A percentile compares a stretch with the other conserved stretches of the same genome.
Conservation (phyloP, 2,113 vertebrate genomes). For the Poecile atricapillus region DNA sequence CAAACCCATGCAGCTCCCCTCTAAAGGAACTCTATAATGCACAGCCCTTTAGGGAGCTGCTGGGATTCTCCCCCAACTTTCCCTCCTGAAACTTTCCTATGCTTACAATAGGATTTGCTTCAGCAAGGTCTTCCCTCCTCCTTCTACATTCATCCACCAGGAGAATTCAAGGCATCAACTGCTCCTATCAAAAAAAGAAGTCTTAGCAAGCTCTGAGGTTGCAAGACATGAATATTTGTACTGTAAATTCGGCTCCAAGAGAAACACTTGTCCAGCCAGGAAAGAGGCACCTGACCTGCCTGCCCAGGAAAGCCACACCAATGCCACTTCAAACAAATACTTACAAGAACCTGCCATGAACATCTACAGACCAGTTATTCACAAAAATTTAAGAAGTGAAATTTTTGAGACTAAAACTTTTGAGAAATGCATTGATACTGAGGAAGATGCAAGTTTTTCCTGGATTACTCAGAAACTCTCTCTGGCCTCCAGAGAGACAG, state of each 20-base stretch:
- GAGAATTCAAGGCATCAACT: constrained; percentile 32
- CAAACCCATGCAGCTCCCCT: rapidly evolving
- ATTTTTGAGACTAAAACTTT: not conserved
- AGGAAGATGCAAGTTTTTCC: not conserved
- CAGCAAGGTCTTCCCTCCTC: not conserved
- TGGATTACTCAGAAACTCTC: not conserved
- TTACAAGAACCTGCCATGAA: not conserved
- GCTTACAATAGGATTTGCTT: not conserved
- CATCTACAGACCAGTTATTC: not conserved
- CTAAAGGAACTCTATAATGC: not conserved
- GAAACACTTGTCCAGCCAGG: constrained; percentile 29
- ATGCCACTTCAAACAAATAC: constrained; percentile 24
- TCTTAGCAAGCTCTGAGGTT: not conserved
- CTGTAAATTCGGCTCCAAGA: constrained; percentile 30
- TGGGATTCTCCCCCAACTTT: not conserved
- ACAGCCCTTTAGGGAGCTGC: not conserved
- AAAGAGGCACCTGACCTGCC: constrained; percentile 36
- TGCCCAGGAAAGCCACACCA: constrained; percentile 42
- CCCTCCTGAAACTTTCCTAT: not conserved
- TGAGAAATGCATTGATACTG: not conserved
- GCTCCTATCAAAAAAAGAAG: constrained; percentile 11
- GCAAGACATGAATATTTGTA: not conserved
- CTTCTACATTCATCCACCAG: not conserved
- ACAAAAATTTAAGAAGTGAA: not conserved
- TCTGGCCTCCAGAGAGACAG: not conserved